Conservation (phyloP, 2,797 vertebrate species). For the Chiloscyllium punctatum region DNA sequence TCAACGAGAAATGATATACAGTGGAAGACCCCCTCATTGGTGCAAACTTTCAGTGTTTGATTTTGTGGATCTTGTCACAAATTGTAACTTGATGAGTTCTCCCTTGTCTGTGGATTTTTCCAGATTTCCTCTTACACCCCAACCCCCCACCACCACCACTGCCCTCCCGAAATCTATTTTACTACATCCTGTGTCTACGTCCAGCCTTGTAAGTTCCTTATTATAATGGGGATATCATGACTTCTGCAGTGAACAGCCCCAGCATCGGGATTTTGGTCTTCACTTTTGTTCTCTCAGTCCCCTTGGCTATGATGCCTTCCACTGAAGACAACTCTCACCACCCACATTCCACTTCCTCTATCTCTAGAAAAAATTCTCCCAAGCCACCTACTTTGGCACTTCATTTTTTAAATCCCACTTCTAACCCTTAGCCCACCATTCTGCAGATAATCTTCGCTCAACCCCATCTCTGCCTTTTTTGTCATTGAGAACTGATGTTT, state of each 20-base stretch:
- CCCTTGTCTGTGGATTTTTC: background rate
- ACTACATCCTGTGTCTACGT: background rate
- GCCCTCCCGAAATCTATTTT: too few species aligned
- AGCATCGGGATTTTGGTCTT: background rate
- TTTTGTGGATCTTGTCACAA: background rate
- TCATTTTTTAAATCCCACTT: background rate
- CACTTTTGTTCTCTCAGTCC: background rate
- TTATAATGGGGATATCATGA: background rate
- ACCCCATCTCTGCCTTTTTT: background rate
- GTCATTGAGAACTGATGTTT: background rate
- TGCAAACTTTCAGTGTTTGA: background rate
- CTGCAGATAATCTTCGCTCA: background rate
- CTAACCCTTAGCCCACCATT: background rate
- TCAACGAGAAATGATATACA: background rate
- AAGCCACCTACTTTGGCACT: background rate
- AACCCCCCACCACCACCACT: too few species aligned
- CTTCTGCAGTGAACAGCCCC: background rate
- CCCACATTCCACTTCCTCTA: background rate
- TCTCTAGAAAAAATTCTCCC: background rate
- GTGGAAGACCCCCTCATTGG: too few species aligned
- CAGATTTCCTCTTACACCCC: too few species aligned
- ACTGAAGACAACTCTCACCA: background rate
- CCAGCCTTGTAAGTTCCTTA: background rate
- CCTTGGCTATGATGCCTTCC: background rate
- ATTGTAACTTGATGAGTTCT: background rate